These are phyloP conservation scores for Rhyzopertha dominica DNA, from an alignment of 1,140 invertebrate species.

Conservation along the genomic window DNA sequence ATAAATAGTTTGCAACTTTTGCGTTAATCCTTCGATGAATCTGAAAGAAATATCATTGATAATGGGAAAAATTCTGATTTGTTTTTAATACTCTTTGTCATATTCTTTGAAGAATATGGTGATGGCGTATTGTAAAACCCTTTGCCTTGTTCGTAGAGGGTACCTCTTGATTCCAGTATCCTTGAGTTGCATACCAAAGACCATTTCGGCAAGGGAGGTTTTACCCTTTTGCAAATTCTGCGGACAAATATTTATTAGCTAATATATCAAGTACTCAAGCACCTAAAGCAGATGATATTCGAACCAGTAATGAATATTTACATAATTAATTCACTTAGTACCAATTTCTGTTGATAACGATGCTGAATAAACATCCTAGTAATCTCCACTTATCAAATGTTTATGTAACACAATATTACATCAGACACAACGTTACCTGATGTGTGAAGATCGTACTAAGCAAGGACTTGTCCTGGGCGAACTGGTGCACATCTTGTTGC, in stretches of 20 bases:
- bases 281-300: too few species aligned
- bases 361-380: too few species aligned
- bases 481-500: constrained; percentile 74
- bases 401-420: too few species aligned
- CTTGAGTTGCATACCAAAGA: constrained; percentile 86
- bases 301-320: too few species aligned
- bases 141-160: constrained; percentile 71
- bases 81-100: constrained; percentile 58
- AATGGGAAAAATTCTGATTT: constrained; percentile 2
- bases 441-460: constrained; percentile 76
- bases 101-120: constrained; percentile 81
- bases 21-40: constrained; percentile 69
- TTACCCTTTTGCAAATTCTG: constrained; percentile 72
- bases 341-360: too few species aligned
- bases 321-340: too few species aligned
- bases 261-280: too few species aligned
- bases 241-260: constrained; percentile 29
- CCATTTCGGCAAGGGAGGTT: constrained; percentile 79
- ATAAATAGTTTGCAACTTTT: constrained; percentile 65
- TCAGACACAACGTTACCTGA: constrained; percentile 64
- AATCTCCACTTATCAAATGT: too few species aligned
- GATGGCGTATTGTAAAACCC: constrained; percentile 84
- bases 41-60: constrained; percentile 50
- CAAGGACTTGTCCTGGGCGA: constrained; percentile 71
- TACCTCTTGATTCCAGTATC: constrained; percentile 86